Conservation (phyloP, 2,113 vertebrate genomes). For the Calidris pugnax region DNA sequence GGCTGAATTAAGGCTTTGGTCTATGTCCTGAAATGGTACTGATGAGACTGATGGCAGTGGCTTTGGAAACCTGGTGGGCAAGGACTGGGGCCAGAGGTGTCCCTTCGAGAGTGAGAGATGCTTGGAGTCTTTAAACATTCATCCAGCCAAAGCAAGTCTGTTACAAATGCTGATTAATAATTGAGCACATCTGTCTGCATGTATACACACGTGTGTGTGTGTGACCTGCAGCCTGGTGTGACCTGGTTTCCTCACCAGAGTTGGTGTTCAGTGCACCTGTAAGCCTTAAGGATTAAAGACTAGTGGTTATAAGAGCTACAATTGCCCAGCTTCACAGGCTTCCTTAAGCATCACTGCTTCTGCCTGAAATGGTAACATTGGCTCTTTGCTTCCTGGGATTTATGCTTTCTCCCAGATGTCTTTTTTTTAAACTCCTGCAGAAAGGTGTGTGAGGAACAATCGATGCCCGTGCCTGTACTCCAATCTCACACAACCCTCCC, state of each 20-base stretch:
- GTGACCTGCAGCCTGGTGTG: background rate
- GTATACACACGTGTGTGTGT: no score
- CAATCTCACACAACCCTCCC: background rate
- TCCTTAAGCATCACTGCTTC: background rate
- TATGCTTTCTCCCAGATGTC: background rate
- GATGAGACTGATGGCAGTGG: background rate
- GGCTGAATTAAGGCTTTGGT: background rate
- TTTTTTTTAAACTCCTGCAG: no score
- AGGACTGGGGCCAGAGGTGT: background rate
- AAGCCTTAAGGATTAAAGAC: background rate
- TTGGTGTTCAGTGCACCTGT: background rate
- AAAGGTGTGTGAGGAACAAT: background rate
- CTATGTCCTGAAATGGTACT: rapidly evolving
- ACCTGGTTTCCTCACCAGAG: background rate
- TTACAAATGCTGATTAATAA: background rate
- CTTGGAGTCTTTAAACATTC: background rate
- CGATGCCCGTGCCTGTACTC: background rate
- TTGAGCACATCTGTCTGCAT: background rate
- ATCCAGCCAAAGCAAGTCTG: background rate
- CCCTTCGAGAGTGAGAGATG: rapidly evolving
- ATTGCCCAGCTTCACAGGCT: background rate
- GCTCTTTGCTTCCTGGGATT: background rate
- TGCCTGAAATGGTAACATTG: background rate
- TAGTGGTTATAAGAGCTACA: background rate
- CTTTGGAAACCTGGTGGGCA: background rate